Conservation (phyloP, 2,797 vertebrate species). For the Microchirus variegatus region DNA sequence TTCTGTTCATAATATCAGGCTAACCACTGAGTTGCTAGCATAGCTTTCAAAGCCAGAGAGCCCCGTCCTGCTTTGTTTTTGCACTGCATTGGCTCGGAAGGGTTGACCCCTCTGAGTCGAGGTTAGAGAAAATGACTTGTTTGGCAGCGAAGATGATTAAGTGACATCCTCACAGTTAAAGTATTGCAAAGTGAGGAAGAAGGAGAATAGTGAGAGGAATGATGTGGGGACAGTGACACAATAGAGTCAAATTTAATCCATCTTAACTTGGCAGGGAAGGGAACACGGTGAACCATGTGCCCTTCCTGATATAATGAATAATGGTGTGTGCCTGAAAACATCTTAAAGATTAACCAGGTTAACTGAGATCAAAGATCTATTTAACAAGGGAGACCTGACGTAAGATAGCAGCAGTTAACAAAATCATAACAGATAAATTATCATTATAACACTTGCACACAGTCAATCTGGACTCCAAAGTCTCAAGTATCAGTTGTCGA, state of each 20-base stretch:
- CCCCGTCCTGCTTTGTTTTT: conserved; percentile 27
- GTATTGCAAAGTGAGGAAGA: conserved; percentile 1
- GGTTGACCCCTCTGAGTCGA: conserved; percentile 6
- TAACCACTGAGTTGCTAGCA: conserved; percentile 49
- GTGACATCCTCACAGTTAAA: background rate
- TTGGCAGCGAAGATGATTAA: conserved; percentile 17
- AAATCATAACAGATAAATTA: too few species aligned
- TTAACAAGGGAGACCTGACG: too few species aligned
- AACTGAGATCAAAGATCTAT: too few species aligned
- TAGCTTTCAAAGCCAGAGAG: conserved; percentile 24
- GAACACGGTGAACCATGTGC: too few species aligned
- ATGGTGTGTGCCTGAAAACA: too few species aligned
- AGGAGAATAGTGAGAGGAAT: conserved; percentile 5
- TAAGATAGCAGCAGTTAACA: too few species aligned
- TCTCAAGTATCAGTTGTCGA: too few species aligned
- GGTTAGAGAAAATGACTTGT: conserved; percentile 27
- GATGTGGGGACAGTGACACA: conserved; percentile 2
- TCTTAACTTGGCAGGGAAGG: background rate
- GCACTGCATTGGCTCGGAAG: conserved; percentile 21
- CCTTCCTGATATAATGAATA: too few species aligned
- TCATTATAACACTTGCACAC: too few species aligned
- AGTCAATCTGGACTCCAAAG: too few species aligned
- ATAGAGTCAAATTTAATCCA: background rate
- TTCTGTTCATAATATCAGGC: conserved; percentile 23
- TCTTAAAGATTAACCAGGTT: too few species aligned